Percentiles rank a stretch among this genome's conserved stretches.
Conservation (phyloP, 2,797 vertebrate species). For the Anguilla marmorata region DNA sequence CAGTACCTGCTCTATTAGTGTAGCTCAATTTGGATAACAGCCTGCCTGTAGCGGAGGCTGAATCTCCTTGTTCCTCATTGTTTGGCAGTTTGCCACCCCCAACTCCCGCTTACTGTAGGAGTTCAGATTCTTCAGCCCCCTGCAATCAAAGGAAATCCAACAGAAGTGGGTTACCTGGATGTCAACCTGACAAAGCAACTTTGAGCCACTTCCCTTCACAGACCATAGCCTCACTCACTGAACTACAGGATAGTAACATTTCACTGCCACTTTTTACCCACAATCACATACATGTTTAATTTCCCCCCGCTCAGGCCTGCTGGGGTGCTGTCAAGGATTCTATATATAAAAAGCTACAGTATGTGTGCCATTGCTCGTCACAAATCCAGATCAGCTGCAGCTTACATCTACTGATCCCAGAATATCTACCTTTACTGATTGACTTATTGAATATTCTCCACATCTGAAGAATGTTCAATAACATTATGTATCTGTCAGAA, state of each 20-base stretch:
- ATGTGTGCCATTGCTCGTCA: not conserved
- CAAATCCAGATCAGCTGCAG: not conserved
- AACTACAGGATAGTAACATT: not conserved
- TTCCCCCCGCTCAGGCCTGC: not conserved
- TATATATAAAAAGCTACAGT: not conserved
- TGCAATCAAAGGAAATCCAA: conserved; percentile 58
- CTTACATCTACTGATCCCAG: not conserved
- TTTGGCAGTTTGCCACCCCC: conserved; percentile 25
- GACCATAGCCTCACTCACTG: not conserved
- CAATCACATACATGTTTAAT: not conserved
- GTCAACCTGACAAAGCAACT: conserved; percentile 46
- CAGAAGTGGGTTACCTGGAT: conserved; percentile 43
- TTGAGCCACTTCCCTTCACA: conserved; percentile 18
- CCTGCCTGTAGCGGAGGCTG: not conserved
- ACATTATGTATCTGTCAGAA: not conserved
- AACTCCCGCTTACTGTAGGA: not conserved
- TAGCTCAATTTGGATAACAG: conserved; percentile 16
- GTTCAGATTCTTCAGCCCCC: conserved; percentile 33
- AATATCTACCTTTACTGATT: not conserved
- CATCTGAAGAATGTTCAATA: not conserved
- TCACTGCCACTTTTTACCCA: not conserved
- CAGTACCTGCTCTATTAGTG: conserved; percentile 2
- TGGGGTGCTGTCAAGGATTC: not conserved
- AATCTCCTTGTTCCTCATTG: conserved; percentile 5
- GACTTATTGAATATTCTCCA: not conserved